Base-by-base conservation (phyloP, 2,113 vertebrate species). In the Struthidea cinerea region DNA sequence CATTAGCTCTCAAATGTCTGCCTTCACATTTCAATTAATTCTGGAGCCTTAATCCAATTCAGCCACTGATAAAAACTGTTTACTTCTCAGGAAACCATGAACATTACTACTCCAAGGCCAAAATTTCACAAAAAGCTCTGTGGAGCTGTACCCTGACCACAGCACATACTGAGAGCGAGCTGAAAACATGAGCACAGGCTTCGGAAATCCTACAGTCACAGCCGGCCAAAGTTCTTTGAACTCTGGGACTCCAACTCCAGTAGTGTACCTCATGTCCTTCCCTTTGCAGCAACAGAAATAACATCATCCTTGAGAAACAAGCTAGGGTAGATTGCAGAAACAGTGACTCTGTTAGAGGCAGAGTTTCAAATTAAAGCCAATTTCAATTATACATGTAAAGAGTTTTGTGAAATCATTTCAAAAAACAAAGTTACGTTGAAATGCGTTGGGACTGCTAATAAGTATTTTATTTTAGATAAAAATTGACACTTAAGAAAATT, bases 381-480 rank as follows among this genome's bases (percentile, higher is more conserved):
- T 90, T 93, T 86, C 90, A 93, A 89, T 94, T 93, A 92, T 52
- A 86, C 32, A 42, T 9, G 50, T 55, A 73, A 94, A 90, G 88
- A 78, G 55, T 42, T 88, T 74, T 84, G 44, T 78, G 89, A 92
- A 93, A 81, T 83, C 11, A 61, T 92, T 95, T 77, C 16, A 73
- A 76, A 92, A 94, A 88, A 42, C 57, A 70, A 85, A 92, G 79
- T 42, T 69, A 24, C 33, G 18, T 10, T 61, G 88, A 88, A 97
- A 93, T 77, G 67, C 73, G 89, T 50, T 39, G 76, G 52, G 94
- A 89, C 19, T 37, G 60, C 64, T 95, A 94, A 67, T 84, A 88
- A 84, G 76, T 67, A 75, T 90, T 93, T 77, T 77, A 90, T 84
- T 93, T 86, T 81, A 92, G 84, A 89, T 59, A 93, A 89, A 93